A percentile compares a stretch with the other conserved stretches of the same genome.
phyloP scores from a whole-genome alignment of 2,888 invertebrate genomes.

The Acrobasis suavella region DNA sequence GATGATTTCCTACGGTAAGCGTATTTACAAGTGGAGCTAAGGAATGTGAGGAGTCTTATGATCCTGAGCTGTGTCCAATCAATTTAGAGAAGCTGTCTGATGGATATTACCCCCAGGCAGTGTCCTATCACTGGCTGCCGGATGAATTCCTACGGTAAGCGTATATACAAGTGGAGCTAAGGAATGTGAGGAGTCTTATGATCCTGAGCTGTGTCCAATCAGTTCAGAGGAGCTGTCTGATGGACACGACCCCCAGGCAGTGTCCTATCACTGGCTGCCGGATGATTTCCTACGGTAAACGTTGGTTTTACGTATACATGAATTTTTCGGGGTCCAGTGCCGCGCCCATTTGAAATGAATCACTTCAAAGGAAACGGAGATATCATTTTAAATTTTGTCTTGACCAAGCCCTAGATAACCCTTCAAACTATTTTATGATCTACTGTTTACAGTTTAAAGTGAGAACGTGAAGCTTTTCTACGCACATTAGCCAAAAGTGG shows the following conservation, averaged over 20 bases:
- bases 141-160: constrained; percentile 63
- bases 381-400: no score
- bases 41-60: constrained; percentile 49
- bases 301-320: background rate
- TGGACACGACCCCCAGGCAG: constrained; percentile 63
- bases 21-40: constrained; percentile 38
- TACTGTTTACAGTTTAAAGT: no score
- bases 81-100: constrained; percentile 59
- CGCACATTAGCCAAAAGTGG: no score
- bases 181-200: constrained; percentile 49
- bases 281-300: constrained; percentile 63
- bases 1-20: constrained; percentile 63
- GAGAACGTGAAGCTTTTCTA: no score
- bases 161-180: constrained; percentile 38
- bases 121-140: constrained; percentile 67
- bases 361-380: no score
- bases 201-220: constrained; percentile 65
- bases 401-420: no score
- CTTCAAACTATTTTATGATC: no score
- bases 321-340: no score
- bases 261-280: constrained; percentile 67
- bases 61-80: constrained; percentile 65
- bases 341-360: no score
- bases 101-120: constrained; percentile 63
- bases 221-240: constrained; percentile 59